Evolutionary conservation across 2,888 invertebrate genomes (phyloP).

Genomic region (Ophioninae sp.): DNA sequence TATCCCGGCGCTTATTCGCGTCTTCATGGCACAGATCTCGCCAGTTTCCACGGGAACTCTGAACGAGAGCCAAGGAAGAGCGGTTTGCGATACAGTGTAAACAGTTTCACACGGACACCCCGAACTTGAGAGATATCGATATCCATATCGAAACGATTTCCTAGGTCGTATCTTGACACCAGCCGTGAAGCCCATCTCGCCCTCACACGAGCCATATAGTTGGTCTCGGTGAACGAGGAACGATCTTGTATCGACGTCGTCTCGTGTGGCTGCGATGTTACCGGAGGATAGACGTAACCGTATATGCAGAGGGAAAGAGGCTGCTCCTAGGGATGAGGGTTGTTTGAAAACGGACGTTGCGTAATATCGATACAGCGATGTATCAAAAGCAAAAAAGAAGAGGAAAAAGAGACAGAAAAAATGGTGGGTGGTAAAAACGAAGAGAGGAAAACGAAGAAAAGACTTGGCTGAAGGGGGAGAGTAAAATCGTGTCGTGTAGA

Average conservation of each 20-base stretch:
- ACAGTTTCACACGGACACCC: constrained; percentile 63
- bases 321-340: constrained; percentile 46
- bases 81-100: constrained; percentile 46
- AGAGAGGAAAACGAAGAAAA: constrained; percentile 11
- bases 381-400: constrained; percentile 42
- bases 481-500: constrained; percentile 1
- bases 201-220: constrained; percentile 25
- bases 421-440: constrained; percentile 9
- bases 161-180: constrained; percentile 62
- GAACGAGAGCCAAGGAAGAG: constrained; percentile 22
- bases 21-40: constrained; percentile 19
- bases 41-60: constrained; percentile 1
- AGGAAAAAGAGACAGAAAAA: constrained; percentile 13
- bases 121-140: constrained; percentile 65
- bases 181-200: constrained; percentile 37
- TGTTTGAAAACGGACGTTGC: constrained; percentile 61
- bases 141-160: constrained; percentile 66
- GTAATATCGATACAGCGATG: constrained; percentile 63
- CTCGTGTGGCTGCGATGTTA: constrained; percentile 67
- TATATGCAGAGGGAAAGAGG: constrained; percentile 13
- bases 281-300: constrained; percentile 5
- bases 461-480: constrained; percentile 12
- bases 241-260: constrained; percentile 64
- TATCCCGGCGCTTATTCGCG: constrained; percentile 4
- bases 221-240: constrained; percentile 2